Evolutionary conservation across 2,113 vertebrate genomes (phyloP).

Genomic region (Nibea albiflora): DNA sequence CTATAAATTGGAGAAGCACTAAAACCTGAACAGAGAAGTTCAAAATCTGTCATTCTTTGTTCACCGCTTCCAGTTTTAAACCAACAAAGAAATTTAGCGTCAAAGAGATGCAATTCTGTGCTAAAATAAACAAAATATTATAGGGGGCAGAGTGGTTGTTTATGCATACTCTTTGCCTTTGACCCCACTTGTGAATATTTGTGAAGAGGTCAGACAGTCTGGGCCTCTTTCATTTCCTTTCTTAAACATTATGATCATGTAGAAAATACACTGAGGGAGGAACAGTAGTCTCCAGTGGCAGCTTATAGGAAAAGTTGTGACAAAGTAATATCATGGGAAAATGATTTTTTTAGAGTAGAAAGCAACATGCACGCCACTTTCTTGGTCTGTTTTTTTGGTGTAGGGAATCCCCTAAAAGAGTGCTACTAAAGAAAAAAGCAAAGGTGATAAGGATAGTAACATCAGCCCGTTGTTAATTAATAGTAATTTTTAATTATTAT

Average conservation of each 20-base stretch:
- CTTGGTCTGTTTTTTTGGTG: too few relatives aligned
- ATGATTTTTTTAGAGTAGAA: not conserved
- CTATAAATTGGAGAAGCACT: conserved; percentile 10
- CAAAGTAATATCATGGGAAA: not conserved
- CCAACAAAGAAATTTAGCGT: not conserved
- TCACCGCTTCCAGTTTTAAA: not conserved
- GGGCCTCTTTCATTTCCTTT: conserved; percentile 54
- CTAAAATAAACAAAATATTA: conserved; percentile 42
- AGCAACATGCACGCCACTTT: too few relatives aligned
- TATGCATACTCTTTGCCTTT: conserved; percentile 11
- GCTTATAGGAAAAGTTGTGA: not conserved
- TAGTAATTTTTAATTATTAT: too few relatives aligned
- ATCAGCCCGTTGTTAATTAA: too few relatives aligned
- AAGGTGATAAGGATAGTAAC: not conserved
- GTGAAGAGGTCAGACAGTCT: conserved; percentile 8
- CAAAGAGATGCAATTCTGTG: not conserved
- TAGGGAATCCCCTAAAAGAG: too few relatives aligned
- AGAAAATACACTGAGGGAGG: not conserved
- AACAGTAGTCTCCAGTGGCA: not conserved
- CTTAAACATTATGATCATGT: not conserved
- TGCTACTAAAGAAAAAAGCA: too few relatives aligned
- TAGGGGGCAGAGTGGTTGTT: conserved; percentile 21
- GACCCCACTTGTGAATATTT: conserved; percentile 27
- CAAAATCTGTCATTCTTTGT: not conserved
- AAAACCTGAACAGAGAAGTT: not conserved